A percentile compares a stretch with the other conserved stretches of the same genome.
phyloP scores from a whole-genome alignment of 2,888 invertebrate species.

The Meteorus colon region DNA sequence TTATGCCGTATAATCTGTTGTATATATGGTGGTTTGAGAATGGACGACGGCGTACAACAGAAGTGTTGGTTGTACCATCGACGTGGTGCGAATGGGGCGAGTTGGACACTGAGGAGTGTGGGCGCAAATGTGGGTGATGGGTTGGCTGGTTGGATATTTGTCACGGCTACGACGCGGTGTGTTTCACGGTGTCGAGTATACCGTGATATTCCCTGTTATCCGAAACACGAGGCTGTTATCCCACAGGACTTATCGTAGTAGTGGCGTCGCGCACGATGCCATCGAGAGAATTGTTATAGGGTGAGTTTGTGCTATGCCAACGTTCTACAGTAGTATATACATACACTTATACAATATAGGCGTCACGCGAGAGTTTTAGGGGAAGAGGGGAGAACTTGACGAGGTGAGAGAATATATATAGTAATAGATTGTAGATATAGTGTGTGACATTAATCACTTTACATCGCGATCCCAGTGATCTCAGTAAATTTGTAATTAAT shows the following conservation, averaged over 20 bases:
- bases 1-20: slow-evolving; percentile 71
- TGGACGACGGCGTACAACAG: slow-evolving; percentile 28
- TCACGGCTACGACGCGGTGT: slow-evolving; percentile 52
- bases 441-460: slow-evolving; percentile 64
- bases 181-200: slow-evolving; percentile 63
- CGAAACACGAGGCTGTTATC: slow-evolving; percentile 72
- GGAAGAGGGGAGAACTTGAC: slow-evolving; percentile 16
- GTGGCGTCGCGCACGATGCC: slow-evolving; percentile 47
- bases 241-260: slow-evolving; percentile 70
- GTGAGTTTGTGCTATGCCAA: background rate
- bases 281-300: slow-evolving; percentile 34
- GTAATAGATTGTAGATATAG: slow-evolving; percentile 28
- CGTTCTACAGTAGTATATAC: background rate
- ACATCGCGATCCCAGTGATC: slow-evolving; percentile 64
- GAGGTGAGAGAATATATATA: slow-evolving; percentile 6
- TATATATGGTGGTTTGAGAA: slow-evolving; percentile 63
- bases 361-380: slow-evolving; percentile 13
- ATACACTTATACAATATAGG: background rate
- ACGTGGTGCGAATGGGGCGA: background rate
- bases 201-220: slow-evolving; percentile 72
- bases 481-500: slow-evolving; percentile 69
- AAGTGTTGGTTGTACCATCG: slow-evolving; percentile 30
- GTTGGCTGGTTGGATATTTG: slow-evolving; percentile 48
- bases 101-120: background rate
- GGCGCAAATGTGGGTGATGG: background rate